phyloP scores from a whole-genome alignment of 2,888 invertebrate species.

The Camptogramma bilineatum region DNA sequence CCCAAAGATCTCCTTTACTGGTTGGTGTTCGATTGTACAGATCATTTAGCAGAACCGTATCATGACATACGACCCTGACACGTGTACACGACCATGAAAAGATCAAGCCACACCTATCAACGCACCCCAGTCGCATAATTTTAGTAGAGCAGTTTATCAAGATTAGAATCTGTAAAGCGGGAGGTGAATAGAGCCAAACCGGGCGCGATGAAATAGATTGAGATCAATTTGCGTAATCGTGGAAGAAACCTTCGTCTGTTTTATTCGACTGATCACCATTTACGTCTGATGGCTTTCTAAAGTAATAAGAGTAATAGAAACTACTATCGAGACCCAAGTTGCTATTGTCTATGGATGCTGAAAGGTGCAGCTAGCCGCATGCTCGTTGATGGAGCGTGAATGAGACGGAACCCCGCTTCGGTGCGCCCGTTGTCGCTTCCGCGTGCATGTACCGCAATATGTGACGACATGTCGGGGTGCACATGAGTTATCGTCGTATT shows the following conservation, averaged over 20 bases:
- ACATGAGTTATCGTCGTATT: constrained; percentile 34
- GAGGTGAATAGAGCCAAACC: not conserved
- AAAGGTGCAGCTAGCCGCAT: constrained; percentile 39
- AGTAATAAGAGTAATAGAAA: not conserved
- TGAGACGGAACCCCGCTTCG: constrained; percentile 76
- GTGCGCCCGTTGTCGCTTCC: constrained; percentile 76
- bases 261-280: constrained; percentile 1
- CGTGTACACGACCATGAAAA: not conserved
- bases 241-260: not conserved
- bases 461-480: constrained; percentile 34
- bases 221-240: not conserved
- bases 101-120: constrained; percentile 4
- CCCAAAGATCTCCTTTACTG: not conserved
- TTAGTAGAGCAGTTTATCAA: not conserved
- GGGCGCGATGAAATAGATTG: not conserved
- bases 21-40: not conserved
- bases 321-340: not conserved
- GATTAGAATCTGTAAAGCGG: constrained; percentile 1
- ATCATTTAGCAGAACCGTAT: constrained; percentile 3
- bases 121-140: not conserved
- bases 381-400: constrained; percentile 75
- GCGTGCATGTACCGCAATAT: constrained; percentile 48
- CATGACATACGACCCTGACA: constrained; percentile 6
- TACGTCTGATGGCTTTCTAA: not conserved
- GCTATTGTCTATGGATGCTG: constrained; percentile 17